Conservation (phyloP, 2,797 vertebrate species). For the Psittacula echo region DNA sequence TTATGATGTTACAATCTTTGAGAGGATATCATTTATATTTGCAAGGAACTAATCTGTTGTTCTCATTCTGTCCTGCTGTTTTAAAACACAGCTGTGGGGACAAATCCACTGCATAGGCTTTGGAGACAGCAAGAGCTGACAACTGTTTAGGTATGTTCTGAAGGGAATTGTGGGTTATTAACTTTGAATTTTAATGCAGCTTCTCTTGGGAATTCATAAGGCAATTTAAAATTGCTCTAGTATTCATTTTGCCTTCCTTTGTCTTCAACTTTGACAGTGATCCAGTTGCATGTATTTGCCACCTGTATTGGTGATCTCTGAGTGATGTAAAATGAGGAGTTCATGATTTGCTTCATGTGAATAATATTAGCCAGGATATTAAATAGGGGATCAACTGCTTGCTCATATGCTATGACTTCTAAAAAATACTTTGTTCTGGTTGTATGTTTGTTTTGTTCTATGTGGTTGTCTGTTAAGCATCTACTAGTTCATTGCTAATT, state of each 20-base stretch:
- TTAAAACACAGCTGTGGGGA: conserved; percentile 59
- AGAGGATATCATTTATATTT: conserved; percentile 44
- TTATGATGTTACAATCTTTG: conserved; percentile 27
- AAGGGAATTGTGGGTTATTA: conserved; percentile 53
- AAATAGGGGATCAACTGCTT: background rate
- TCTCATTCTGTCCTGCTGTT: conserved; percentile 65
- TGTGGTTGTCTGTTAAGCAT: background rate
- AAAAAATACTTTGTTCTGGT: background rate
- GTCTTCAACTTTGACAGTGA: conserved; percentile 31
- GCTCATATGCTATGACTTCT: background rate
- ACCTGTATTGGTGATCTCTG: background rate
- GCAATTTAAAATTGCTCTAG: conserved; percentile 16
- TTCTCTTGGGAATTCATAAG: conserved; percentile 39
- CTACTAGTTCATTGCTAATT: background rate
- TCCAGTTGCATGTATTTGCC: conserved; percentile 36
- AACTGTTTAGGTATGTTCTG: conserved; percentile 62
- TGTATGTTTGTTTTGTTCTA: background rate
- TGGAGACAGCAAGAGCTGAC: conserved; percentile 64
- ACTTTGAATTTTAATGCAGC: conserved; percentile 57
- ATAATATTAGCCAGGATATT: background rate
- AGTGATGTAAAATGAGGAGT: background rate
- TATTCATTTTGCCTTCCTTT: conserved; percentile 52
- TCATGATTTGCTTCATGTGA: background rate
- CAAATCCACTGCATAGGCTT: conserved; percentile 62
- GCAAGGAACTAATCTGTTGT: conserved; percentile 62